A percentile compares a stretch with the other conserved stretches of the same genome.
phyloP scores from a whole-genome alignment of 2,113 vertebrate species.

The Emberiza fucata region DNA sequence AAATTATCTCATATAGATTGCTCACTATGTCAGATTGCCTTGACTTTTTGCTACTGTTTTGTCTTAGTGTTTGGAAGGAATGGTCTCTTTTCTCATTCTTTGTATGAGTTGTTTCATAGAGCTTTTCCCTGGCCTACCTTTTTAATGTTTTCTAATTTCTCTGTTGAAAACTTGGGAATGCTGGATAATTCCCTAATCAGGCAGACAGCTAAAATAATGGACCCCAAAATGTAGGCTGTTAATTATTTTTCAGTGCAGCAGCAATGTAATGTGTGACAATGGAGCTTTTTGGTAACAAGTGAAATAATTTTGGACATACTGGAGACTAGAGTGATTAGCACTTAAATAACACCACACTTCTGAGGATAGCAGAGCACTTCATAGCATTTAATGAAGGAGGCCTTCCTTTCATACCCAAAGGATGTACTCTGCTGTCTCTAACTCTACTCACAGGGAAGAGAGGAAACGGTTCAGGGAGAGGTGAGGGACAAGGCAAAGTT shows the following conservation, averaged over 20 bases:
- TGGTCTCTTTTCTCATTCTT: constrained; percentile 59
- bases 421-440: not conserved
- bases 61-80: constrained; percentile 3
- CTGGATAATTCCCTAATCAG: constrained; percentile 70
- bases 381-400: constrained; percentile 56
- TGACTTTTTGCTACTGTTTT: constrained; percentile 29
- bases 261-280: constrained; percentile 55
- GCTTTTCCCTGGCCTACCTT: constrained; percentile 67
- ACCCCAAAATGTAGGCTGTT: constrained; percentile 65
- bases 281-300: constrained; percentile 56
- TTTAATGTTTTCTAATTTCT: constrained; percentile 71
- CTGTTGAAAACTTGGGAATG: constrained; percentile 71
- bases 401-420: constrained; percentile 12
- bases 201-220: constrained; percentile 67
- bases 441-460: not conserved
- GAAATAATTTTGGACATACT: constrained; percentile 56
- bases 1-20: not conserved
- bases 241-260: constrained; percentile 68
- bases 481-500: not conserved
- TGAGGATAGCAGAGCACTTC: constrained; percentile 34
- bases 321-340: constrained; percentile 54
- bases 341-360: constrained; percentile 46
- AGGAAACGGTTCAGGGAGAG: constrained; percentile 18
- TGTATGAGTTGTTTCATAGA: constrained; percentile 59
- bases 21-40: not conserved